A percentile compares a stretch with the other conserved stretches of the same genome.
These are phyloP conservation scores for Tangara arthus DNA, from an alignment of 2,797 vertebrate species.

Conservation along the genomic window DNA sequence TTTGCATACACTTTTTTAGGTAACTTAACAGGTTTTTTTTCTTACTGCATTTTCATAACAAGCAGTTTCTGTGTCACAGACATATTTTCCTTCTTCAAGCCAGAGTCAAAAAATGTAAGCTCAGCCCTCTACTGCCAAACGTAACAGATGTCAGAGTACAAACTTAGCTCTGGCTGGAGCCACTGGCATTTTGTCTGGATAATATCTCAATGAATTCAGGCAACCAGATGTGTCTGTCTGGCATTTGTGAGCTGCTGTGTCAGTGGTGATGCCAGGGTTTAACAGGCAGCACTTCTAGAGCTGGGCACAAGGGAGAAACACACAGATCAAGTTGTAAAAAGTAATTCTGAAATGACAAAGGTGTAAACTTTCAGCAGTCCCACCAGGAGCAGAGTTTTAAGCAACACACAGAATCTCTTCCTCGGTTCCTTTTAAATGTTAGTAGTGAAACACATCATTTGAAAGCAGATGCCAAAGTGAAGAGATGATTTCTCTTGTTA, in stretches of 20 bases:
- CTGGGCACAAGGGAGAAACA: not conserved
- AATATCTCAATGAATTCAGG: not conserved
- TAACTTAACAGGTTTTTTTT: not conserved
- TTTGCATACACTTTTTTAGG: not conserved
- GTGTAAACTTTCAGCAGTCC: not conserved
- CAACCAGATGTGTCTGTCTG: slow-evolving; percentile 32
- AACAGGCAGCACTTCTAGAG: not conserved
- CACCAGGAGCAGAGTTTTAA: not conserved
- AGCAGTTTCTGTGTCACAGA: not conserved
- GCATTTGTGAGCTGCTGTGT: not conserved
- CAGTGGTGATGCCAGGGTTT: not conserved
- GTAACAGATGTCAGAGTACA: slow-evolving; percentile 43
- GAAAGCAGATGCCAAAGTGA: not conserved
- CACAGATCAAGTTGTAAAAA: not conserved
- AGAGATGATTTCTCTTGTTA: not conserved
- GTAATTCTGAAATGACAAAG: not conserved
- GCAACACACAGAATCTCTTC: not conserved
- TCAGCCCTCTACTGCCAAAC: not conserved
- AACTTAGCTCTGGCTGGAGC: slow-evolving; percentile 4
- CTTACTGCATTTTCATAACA: not conserved
- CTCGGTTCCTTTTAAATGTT: not conserved
- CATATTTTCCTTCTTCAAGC: not conserved
- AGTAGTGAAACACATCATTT: not conserved
- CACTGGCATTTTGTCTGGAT: slow-evolving; percentile 52
- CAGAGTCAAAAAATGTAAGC: not conserved